Evolutionary conservation across 2,113 vertebrate genomes (phyloP), one percentile per base, ranked within the genome.

Genomic region (Pitta sordida): DNA sequence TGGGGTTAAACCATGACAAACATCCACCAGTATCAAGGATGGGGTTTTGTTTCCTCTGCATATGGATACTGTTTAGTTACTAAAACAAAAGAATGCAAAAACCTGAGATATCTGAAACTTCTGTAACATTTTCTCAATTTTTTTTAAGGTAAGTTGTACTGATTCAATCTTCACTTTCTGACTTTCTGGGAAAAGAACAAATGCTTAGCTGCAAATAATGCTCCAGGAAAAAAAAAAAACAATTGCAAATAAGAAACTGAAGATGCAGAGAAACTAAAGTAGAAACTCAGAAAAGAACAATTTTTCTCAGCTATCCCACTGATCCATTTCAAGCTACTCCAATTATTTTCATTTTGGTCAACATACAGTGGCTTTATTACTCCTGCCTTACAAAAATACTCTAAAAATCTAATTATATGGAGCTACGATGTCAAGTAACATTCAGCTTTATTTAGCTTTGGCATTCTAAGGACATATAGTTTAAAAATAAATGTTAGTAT

Each of bases 231-330:
- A 41, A 92, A 84, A 14, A 41, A 41, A 41, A 41, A 10, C 14
- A 10, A n/a, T n/a, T n/a, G n/a, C 14, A 41, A 41, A 41, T 41
- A 14, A 86, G 34, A 83, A 78, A 76, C 20, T 26, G 29, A 93
- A 85, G 29, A 27, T 55, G 36, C 15, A 70, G 9, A 55, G n/a
- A 36, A 84, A 75, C 3, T 49, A 17, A 71, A 81, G 13, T 0
- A 78, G 32, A 77, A 90, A 51, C 7, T 1, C 30, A 68, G 34
- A 37, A 67, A 64, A 67, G 0, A 43, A 30, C 0, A 0, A 1
- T 19, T 79, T 65, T 73, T 73, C n/a, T 49, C 30, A 56, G 9
- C 43, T 86, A 16, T 41, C 6, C 13, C 21, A 65, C 11, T 39
- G 16, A 83, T 1, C 9, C 24, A 32, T 16, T 36, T 30, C 27